Evolutionary conservation across 1,140 invertebrate species (phyloP).

Genomic region (Mactra quadrangularis): DNA sequence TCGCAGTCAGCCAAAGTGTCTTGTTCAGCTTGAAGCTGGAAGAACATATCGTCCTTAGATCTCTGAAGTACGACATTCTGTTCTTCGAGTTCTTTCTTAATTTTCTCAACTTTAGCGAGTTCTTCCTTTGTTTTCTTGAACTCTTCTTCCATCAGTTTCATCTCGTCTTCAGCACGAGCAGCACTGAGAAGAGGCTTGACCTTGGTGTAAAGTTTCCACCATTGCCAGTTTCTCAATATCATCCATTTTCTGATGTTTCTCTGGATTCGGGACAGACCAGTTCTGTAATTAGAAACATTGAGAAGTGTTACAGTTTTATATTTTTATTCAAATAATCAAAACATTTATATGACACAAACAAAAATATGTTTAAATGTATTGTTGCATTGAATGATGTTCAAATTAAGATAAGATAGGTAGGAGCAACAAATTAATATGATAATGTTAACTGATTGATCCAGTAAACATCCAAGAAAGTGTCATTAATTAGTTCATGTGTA

Average conservation of each 20-base stretch:
- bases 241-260: constrained; percentile 99
- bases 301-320: not conserved
- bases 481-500: too few species aligned
- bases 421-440: too few species aligned
- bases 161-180: constrained; percentile 98
- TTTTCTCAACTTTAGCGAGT: constrained; percentile 96
- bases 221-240: constrained; percentile 98
- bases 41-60: constrained; percentile 95
- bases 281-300: constrained; percentile 84
- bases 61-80: constrained; percentile 92
- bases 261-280: constrained; percentile 98
- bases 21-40: constrained; percentile 90
- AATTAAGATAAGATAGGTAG: too few species aligned
- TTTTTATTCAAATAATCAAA: not conserved
- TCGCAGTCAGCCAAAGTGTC: constrained; percentile 90
- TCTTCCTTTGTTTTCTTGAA: constrained; percentile 96
- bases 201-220: constrained; percentile 99
- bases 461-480: too few species aligned
- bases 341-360: not conserved
- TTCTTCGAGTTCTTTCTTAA: constrained; percentile 97
- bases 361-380: not conserved
- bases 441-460: too few species aligned
- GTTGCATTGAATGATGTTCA: not conserved
- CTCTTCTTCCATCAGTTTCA: constrained; percentile 98
- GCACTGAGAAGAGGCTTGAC: constrained; percentile 99